phyloP scores from a whole-genome alignment of 2,888 invertebrate genomes.

The Nemotelus nigrinus region DNA sequence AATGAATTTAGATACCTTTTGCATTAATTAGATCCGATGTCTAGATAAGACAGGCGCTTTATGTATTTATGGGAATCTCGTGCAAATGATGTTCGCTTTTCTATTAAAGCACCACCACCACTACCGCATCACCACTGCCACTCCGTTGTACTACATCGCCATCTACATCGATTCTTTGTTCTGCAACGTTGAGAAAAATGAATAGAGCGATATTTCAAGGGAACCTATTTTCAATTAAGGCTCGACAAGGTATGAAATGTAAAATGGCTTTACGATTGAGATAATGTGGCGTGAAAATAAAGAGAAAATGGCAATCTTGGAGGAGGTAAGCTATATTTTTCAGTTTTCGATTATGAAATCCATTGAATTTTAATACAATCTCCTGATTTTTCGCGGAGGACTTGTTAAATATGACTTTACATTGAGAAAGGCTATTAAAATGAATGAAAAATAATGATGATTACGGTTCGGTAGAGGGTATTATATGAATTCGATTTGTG shows the following conservation, averaged over 20 bases:
- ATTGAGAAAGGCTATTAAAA: no score
- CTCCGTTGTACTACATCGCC: neutral
- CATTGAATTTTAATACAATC: no score
- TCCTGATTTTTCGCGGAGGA: no score
- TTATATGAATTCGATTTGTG: no score
- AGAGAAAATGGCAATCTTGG: neutral
- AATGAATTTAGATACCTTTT: slow-evolving; percentile 29
- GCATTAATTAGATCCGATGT: slow-evolving; percentile 46
- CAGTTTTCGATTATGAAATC: no score
- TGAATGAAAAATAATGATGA: no score
- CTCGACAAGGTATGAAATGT: slow-evolving; percentile 18
- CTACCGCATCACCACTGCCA: slow-evolving; percentile 16
- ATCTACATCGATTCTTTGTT: neutral
- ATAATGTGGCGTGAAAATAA: slow-evolving; percentile 3
- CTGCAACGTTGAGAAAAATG: neutral
- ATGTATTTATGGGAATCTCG: slow-evolving; percentile 47
- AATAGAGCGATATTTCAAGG: slow-evolving; percentile 34
- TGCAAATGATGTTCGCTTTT: slow-evolving; percentile 48
- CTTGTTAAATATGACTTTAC: no score
- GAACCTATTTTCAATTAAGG: slow-evolving; percentile 35
- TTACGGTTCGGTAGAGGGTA: no score
- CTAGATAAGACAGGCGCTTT: slow-evolving; percentile 45
- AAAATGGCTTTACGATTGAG: slow-evolving; percentile 9
- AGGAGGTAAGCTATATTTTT: no score
- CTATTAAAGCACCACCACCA: slow-evolving; percentile 42